Percentiles rank a stretch among this genome's conserved stretches.
These are phyloP conservation scores for Acanthoscelides obtectus DNA, from an alignment of 2,888 invertebrate species.

Conservation along the genomic window DNA sequence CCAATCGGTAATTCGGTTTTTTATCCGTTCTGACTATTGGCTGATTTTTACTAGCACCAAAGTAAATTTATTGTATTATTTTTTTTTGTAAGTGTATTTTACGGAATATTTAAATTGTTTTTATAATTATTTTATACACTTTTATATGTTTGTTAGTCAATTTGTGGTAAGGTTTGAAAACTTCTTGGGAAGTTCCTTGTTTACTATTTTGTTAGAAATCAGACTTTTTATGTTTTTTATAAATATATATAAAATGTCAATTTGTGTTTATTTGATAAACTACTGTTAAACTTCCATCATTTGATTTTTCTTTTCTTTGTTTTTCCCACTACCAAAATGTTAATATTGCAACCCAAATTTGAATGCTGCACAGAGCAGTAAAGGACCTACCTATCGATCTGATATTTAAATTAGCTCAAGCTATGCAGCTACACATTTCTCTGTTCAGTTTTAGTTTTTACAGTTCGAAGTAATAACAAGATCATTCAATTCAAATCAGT, in stretches of 20 bases:
- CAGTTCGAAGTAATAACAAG: too few relatives aligned
- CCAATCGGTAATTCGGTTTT: conserved; percentile 42
- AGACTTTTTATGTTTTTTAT: conserved; percentile 50
- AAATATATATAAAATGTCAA: conserved; percentile 49
- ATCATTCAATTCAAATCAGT: too few relatives aligned
- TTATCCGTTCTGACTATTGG: conserved; percentile 38
- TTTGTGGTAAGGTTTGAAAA: conserved; percentile 45
- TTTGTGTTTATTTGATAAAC: conserved; percentile 50
- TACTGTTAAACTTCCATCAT: conserved; percentile 40
- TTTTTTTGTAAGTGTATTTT: conserved; percentile 42
- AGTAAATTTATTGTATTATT: conserved; percentile 44
- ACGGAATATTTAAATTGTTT: conserved; percentile 46
- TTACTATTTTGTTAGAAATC: conserved; percentile 50
- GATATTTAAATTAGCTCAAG: too few relatives aligned
- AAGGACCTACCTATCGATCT: too few relatives aligned
- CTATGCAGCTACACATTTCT: too few relatives aligned
- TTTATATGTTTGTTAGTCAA: conserved; percentile 49
- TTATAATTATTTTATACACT: conserved; percentile 49
- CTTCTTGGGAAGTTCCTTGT: conserved; percentile 45
- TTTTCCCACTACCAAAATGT: not conserved
- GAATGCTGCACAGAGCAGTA: too few relatives aligned
- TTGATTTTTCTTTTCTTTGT: not conserved
- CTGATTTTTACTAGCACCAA: conserved; percentile 46
- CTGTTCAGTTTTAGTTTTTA: too few relatives aligned
- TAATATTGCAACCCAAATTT: too few relatives aligned